Percentiles rank a stretch among this genome's conserved stretches.
Conservation (phyloP, 2,888 invertebrate genomes). For the Thumatha senex region DNA sequence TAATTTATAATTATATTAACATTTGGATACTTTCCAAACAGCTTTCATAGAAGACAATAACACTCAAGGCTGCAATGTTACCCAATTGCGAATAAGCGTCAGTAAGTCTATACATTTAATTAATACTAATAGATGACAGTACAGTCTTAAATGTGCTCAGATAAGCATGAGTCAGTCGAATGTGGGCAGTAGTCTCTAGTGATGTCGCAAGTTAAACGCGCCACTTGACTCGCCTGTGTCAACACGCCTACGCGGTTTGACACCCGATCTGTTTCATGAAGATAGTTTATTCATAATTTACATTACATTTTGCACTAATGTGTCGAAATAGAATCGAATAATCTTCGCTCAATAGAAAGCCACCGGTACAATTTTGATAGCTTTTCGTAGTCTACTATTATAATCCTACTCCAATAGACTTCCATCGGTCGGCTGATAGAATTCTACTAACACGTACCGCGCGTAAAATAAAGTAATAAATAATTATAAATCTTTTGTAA, state of each 20-base stretch:
- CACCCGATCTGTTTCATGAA: slow-evolving; percentile 34
- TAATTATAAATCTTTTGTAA: too few relatives aligned
- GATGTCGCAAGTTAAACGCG: slow-evolving; percentile 40
- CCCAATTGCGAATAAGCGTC: slow-evolving; percentile 6
- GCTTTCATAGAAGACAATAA: not conserved
- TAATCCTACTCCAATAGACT: too few relatives aligned
- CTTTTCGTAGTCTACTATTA: too few relatives aligned
- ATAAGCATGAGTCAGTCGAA: slow-evolving; percentile 35
- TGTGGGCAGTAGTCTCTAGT: slow-evolving; percentile 37
- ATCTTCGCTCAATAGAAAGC: too few relatives aligned
- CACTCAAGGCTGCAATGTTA: slow-evolving; percentile 4
- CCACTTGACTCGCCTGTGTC: slow-evolving; percentile 69
- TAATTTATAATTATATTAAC: too few relatives aligned
- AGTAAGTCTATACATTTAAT: slow-evolving; percentile 10
- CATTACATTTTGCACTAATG: not conserved
- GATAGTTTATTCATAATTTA: slow-evolving; percentile 6
- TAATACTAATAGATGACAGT: slow-evolving; percentile 12
- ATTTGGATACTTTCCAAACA: not conserved
- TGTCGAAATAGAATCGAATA: too few relatives aligned
- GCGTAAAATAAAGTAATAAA: too few relatives aligned
- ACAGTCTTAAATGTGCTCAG: slow-evolving; percentile 7
- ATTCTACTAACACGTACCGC: too few relatives aligned
- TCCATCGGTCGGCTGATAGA: too few relatives aligned
- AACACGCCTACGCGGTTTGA: slow-evolving; percentile 57
- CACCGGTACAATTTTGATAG: too few relatives aligned